These are phyloP conservation scores for Drosophila orena DNA, from an alignment of 1,140 invertebrate genomes.

Conservation along the genomic window DNA sequence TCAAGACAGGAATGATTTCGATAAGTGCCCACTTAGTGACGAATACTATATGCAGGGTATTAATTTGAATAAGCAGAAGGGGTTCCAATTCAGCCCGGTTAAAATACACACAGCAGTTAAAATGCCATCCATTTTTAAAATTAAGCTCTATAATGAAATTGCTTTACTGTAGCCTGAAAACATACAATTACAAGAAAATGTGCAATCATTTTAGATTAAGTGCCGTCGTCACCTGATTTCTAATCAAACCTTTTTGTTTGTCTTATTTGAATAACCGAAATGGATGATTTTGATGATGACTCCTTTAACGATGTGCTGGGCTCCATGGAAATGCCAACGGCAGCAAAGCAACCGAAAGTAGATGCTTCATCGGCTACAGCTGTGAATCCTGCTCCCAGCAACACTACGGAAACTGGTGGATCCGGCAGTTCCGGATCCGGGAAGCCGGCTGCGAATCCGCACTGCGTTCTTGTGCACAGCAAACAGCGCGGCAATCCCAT, in stretches of 20 bases:
- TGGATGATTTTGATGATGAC: constrained; percentile 74
- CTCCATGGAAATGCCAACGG: constrained; percentile 67
- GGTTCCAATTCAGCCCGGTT: too few relatives aligned
- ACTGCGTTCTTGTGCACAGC: constrained; percentile 87
- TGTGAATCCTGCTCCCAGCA: background rate
- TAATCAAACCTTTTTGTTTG: background rate
- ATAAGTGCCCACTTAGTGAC: background rate
- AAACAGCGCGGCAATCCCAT: constrained; percentile 95
- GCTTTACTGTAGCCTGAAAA: too few relatives aligned
- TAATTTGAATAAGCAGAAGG: too few relatives aligned
- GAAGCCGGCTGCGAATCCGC: constrained; percentile 64
- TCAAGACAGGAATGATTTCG: background rate
- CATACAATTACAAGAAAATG: too few relatives aligned
- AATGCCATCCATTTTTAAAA: too few relatives aligned
- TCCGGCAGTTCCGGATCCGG: constrained; percentile 20
- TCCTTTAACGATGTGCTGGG: constrained; percentile 74
- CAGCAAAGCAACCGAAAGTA: constrained; percentile 49
- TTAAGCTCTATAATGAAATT: too few relatives aligned
- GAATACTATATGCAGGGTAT: background rate
- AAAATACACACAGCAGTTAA: too few relatives aligned
- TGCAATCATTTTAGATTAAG: background rate
- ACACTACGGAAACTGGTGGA: background rate
- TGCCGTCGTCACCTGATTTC: background rate
- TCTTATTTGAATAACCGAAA: constrained; percentile 4
- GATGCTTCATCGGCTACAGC: background rate